Percentiles rank a stretch among this genome's conserved stretches.
These are phyloP conservation scores for Eilema sororculum DNA, from an alignment of 2,888 invertebrate genomes.

Conservation along the genomic window DNA sequence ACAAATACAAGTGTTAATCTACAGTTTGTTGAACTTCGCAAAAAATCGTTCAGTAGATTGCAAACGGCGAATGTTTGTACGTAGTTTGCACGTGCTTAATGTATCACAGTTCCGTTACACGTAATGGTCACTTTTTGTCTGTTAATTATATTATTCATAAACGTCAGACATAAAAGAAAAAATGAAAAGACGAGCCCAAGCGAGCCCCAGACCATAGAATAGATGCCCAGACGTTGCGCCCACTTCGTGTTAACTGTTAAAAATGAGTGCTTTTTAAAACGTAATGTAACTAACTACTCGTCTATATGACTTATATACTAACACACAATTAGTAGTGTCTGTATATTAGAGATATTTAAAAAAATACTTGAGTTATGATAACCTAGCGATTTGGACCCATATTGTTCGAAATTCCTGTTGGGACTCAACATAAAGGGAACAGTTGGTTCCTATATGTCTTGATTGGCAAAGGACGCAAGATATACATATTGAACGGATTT, in stretches of 20 bases:
- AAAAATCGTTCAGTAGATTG: slow-evolving; percentile 32
- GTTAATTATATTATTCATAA: background rate
- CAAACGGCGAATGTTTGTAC: slow-evolving; percentile 13
- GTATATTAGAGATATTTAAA: too few species aligned
- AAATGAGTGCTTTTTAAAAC: background rate
- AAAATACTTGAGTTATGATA: too few species aligned
- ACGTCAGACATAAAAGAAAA: background rate
- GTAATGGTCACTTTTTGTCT: slow-evolving; percentile 7
- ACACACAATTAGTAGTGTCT: too few species aligned
- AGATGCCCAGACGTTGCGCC: too few species aligned
- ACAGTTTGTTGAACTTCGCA: slow-evolving; percentile 43
- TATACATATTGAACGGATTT: too few species aligned
- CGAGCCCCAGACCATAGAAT: background rate
- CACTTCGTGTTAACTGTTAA: background rate
- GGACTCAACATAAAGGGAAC: too few species aligned
- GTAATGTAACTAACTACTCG: background rate
- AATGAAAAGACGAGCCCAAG: background rate
- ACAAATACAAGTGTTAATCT: slow-evolving; percentile 23
- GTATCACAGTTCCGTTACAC: slow-evolving; percentile 26
- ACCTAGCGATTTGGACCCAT: too few species aligned
- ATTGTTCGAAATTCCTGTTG: too few species aligned
- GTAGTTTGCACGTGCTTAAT: slow-evolving; percentile 30
- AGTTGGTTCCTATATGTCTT: too few species aligned
- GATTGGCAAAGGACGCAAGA: too few species aligned
- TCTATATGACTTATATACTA: too few species aligned